Evolutionary conservation across 2,797 vertebrate species (phyloP), one percentile per base, ranked within the genome.

Genomic region (Cynopterus sphinx): DNA sequence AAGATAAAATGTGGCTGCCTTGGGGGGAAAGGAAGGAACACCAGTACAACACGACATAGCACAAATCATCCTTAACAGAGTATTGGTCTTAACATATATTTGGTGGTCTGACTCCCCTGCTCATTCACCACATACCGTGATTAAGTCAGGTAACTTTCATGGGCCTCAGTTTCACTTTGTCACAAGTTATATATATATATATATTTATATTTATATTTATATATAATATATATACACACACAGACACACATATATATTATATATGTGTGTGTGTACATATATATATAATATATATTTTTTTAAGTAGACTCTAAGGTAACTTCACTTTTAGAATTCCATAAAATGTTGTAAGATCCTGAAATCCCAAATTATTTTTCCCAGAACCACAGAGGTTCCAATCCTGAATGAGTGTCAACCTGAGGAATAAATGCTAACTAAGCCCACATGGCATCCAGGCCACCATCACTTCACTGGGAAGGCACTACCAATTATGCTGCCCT

Each of bases 341-440:
- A 90, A 82, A 53, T 75, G 53, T 36, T 85, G 6, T 55, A 43
- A 87, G 33, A 63, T 55, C 46, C 53, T 82, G 67, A 92, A 61
- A 89, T 90, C 61, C 86, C 87, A 95, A 94, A 57, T 49, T 87
- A 68, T 78, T 82, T 59, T 81, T 91, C 63, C 36, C 41, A 67
- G 74, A 92, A 83, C 86, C 49, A n/a, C 3, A 75, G 41, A 87
- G 24, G 31, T 0, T 31, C 46, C 85, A 79, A 88, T 75, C 36
- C 68, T 90, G 17, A 94, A 63, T 71, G 57, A 82, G 2, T 31
- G 6, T 59, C 15, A 1, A 78, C 83, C 49, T 74, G 26, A 90
- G 73, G 39, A 89, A 67, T 87, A 79, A 93, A 53, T 36, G 21
- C 43, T 46, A 71, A n/a, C 24, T 22, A 78, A n/a, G 28, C 9